Percentiles rank a stretch among this genome's conserved stretches.
Conservation (phyloP, 2,888 invertebrate genomes). For the Apeira syringaria region DNA sequence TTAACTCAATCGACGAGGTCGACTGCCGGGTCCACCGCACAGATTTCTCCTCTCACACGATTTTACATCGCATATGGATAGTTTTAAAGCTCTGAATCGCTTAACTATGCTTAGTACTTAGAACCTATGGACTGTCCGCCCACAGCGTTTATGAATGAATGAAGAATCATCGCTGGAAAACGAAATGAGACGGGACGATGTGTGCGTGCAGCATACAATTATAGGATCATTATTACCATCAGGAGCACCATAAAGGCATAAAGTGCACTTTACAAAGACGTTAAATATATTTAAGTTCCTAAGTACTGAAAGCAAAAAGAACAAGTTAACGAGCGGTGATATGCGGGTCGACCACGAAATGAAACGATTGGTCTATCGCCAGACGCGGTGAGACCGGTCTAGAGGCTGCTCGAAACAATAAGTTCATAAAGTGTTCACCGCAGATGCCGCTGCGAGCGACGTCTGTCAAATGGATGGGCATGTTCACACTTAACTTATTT, state of each 20-base stretch:
- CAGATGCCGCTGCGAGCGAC: conserved; percentile 56
- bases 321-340: conserved; percentile 47
- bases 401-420: conserved; percentile 66
- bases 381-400: conserved; percentile 45
- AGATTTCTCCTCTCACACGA: conserved; percentile 40
- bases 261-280: conserved; percentile 10
- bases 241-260: conserved; percentile 14
- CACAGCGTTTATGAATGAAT: conserved; percentile 74
- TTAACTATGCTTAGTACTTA: conserved; percentile 49
- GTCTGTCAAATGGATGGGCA: conserved; percentile 37
- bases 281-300: conserved; percentile 19
- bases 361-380: conserved; percentile 56
- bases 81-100: conserved; percentile 63
- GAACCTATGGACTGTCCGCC: conserved; percentile 54
- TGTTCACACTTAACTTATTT: conserved; percentile 29
- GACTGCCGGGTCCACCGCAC: conserved; percentile 52
- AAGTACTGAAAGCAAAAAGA: conserved; percentile 42
- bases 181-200: conserved; percentile 49
- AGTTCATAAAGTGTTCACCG: conserved; percentile 75
- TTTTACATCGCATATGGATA: conserved; percentile 45
- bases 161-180: conserved; percentile 77
- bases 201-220: conserved; percentile 47
- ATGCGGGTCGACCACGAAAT: conserved; percentile 78
- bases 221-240: conserved; percentile 44
- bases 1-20: conserved; percentile 79